A percentile compares a stretch with the other conserved stretches of the same genome.
Conservation (phyloP, 2,888 invertebrate genomes). For the Electrophaes corylata region DNA sequence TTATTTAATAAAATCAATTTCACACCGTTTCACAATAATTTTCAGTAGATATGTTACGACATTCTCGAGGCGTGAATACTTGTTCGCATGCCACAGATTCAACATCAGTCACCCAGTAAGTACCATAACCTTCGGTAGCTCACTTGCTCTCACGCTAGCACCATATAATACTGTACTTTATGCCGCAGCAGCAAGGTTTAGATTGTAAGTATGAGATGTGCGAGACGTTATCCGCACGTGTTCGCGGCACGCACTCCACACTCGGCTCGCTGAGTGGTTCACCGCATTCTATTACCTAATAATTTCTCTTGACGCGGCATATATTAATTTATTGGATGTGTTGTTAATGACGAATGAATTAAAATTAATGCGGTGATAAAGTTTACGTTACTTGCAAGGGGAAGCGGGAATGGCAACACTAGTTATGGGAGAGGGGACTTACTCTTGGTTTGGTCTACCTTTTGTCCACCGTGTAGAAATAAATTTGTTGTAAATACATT, state of each 20-base stretch:
- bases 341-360: constrained; percentile 32
- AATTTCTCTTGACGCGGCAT: constrained; percentile 27
- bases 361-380: constrained; percentile 38
- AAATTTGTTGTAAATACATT: too few species aligned
- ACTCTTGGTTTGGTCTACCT: background rate
- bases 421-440: background rate
- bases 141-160: constrained; percentile 2
- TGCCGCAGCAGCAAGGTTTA: background rate
- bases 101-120: background rate
- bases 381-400: constrained; percentile 23
- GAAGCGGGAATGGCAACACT: constrained; percentile 12
- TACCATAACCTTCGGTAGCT: constrained; percentile 12
- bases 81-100: constrained; percentile 5
- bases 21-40: background rate
- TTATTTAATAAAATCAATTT: background rate
- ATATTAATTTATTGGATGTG: constrained; percentile 32
- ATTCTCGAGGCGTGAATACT: background rate
- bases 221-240: constrained; percentile 20
- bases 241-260: constrained; percentile 21
- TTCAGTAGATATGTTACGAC: background rate
- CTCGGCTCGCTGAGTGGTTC: constrained; percentile 34
- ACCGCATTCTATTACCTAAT: constrained; percentile 37
- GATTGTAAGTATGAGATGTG: constrained; percentile 3
- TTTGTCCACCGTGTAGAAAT: too few species aligned
- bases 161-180: constrained; percentile 15